Conservation (phyloP, 2,113 vertebrate species). For the Arenaria interpres region DNA sequence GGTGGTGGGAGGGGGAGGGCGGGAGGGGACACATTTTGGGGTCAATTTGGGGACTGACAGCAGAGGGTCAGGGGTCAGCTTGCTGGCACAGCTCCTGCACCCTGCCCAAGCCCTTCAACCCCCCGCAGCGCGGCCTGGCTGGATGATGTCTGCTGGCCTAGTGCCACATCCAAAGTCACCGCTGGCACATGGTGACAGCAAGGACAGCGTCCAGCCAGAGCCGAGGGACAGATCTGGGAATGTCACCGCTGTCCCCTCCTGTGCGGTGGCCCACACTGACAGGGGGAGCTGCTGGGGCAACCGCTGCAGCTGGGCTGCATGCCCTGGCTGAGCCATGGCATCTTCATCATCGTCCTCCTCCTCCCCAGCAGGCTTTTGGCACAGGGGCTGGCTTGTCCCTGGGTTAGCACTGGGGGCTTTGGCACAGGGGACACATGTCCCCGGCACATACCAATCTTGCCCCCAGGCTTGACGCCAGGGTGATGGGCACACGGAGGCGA, state of each 20-base stretch:
- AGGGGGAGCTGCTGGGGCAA: neutral
- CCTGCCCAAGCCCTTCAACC: neutral
- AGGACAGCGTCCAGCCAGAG: neutral
- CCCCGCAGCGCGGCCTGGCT: fast-evolving
- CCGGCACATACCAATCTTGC: fast-evolving
- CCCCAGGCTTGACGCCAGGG: neutral
- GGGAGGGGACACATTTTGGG: neutral
- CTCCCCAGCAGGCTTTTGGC: neutral
- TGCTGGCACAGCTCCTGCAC: neutral
- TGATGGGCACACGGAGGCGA: fast-evolving
- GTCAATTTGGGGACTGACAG: neutral
- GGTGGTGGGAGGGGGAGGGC: neutral
- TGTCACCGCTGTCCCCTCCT: neutral
- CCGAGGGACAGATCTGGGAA: neutral
- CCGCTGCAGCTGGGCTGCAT: fast-evolving
- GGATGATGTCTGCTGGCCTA: neutral
- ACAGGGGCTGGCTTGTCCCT: neutral
- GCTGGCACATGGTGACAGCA: fast-evolving
- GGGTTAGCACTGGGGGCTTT: fast-evolving
- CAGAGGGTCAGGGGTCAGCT: neutral
- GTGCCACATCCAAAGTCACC: fast-evolving
- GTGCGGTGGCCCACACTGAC: fast-evolving
- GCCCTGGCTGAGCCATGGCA: neutral
- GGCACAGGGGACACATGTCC: fast-evolving
- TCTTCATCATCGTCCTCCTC: neutral